Conservation (phyloP, 2,888 invertebrate species). For the Darwinula stevensoni region DNA sequence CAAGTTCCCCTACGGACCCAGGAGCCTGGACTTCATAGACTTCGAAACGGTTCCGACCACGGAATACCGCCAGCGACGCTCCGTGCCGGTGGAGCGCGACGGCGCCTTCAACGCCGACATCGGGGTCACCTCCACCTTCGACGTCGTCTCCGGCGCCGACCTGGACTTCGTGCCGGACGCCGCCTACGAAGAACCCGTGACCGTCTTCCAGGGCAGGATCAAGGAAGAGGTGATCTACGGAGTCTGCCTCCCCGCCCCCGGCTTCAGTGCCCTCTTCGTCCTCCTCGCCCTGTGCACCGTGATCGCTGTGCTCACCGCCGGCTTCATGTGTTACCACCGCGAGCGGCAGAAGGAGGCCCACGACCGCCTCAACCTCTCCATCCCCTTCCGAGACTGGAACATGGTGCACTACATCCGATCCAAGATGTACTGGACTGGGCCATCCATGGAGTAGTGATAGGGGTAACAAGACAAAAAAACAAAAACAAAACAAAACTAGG, state of each 20-base stretch:
- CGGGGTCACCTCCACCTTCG: slow-evolving; percentile 62
- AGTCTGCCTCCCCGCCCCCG: slow-evolving; percentile 62
- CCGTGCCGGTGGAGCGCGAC: slow-evolving; percentile 23
- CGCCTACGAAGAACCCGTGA: slow-evolving; percentile 10
- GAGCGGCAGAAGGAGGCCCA: slow-evolving; percentile 28
- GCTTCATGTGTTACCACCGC: slow-evolving; percentile 41
- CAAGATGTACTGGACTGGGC: too few relatives aligned
- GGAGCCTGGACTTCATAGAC: slow-evolving; percentile 19
- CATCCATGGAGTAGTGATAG: too few relatives aligned
- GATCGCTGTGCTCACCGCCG: slow-evolving; percentile 56
- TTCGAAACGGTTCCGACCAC: slow-evolving; percentile 8
- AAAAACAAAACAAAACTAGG: too few relatives aligned
- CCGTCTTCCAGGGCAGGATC: slow-evolving; percentile 26
- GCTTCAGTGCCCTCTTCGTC: slow-evolving; percentile 62
- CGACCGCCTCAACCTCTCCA: slow-evolving; percentile 1
- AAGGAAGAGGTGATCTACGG: slow-evolving; percentile 62
- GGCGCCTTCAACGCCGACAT: slow-evolving; percentile 41
- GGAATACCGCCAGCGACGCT: slow-evolving; percentile 25
- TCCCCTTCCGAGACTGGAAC: slow-evolving; percentile 7
- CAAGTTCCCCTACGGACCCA: slow-evolving; percentile 41
- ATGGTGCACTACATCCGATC: slow-evolving; percentile 6
- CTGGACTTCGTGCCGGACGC: slow-evolving; percentile 48
- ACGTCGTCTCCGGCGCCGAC: slow-evolving; percentile 71
- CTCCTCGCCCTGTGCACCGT: slow-evolving; percentile 60
- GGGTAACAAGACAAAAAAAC: too few relatives aligned